These are phyloP conservation scores for Standfussiana lucernea DNA, from an alignment of 2,888 invertebrate genomes.

Conservation along the genomic window DNA sequence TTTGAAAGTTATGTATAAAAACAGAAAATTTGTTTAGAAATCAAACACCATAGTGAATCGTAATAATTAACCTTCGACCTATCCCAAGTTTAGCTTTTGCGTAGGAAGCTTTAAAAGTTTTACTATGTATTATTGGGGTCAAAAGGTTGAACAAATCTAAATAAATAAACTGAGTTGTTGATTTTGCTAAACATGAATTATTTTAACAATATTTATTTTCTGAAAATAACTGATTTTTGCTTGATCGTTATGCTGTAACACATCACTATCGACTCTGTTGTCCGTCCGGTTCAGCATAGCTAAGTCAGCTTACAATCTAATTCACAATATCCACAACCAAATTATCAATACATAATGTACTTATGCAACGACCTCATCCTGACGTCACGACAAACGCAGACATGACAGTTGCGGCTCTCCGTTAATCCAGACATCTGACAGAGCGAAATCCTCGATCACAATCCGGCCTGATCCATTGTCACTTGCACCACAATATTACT, in stretches of 20 bases:
- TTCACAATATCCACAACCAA: slow-evolving; percentile 1
- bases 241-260: not conserved
- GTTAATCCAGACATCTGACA: slow-evolving; percentile 64
- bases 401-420: slow-evolving; percentile 62
- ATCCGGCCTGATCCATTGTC: slow-evolving; percentile 57
- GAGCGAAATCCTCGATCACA: slow-evolving; percentile 57
- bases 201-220: not conserved
- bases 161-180: slow-evolving; percentile 21
- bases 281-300: not conserved
- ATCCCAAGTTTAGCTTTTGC: slow-evolving; percentile 8
- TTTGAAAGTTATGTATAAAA: not conserved
- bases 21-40: not conserved
- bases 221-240: not conserved
- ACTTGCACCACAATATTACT: slow-evolving; percentile 35
- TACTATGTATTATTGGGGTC: not conserved
- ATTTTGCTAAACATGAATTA: not conserved
- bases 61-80: slow-evolving; percentile 29
- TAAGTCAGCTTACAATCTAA: not conserved
- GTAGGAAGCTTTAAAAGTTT: slow-evolving; percentile 9
- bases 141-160: slow-evolving; percentile 35
- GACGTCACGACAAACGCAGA: slow-evolving; percentile 43
- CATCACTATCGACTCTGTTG: not conserved
- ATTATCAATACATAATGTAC: slow-evolving; percentile 32
- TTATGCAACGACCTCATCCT: slow-evolving; percentile 46
- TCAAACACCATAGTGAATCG: not conserved